Percentiles rank a stretch among this genome's conserved stretches.
Evolutionary conservation across 2,113 vertebrate species (phyloP).

Genomic region (Lampris incognitus): DNA sequence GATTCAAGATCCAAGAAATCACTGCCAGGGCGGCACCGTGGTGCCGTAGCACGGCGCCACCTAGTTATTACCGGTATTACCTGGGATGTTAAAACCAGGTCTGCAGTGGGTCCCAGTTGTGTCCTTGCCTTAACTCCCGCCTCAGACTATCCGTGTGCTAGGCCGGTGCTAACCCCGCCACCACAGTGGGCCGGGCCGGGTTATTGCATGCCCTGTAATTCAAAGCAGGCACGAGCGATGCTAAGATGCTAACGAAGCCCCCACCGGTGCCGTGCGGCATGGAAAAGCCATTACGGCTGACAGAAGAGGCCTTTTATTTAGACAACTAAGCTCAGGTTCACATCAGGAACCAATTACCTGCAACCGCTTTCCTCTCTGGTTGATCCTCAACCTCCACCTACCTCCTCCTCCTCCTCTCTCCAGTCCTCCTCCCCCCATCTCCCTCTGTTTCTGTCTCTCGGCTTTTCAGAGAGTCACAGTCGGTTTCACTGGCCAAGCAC

Average conservation of each 20-base stretch:
- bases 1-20: too few species aligned
- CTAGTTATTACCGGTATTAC: too few species aligned
- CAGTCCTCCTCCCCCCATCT: slow-evolving; percentile 47
- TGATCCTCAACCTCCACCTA: neutral
- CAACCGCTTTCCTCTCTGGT: slow-evolving; percentile 43
- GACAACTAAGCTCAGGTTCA: slow-evolving; percentile 75
- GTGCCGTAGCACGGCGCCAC: too few species aligned
- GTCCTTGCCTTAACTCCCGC: slow-evolving; percentile 1
- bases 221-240: slow-evolving; percentile 44
- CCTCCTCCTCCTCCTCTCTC: slow-evolving; percentile 14
- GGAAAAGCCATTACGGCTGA: slow-evolving; percentile 80
- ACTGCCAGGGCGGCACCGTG: too few species aligned
- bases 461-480: neutral
- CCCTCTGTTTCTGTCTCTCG: neutral
- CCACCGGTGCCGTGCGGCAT: slow-evolving; percentile 54
- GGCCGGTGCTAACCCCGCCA: slow-evolving; percentile 23
- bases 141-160: neutral
- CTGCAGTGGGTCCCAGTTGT: neutral
- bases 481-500: too few species aligned
- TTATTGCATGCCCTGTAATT: slow-evolving; percentile 39
- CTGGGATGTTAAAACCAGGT: too few species aligned
- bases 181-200: slow-evolving; percentile 21
- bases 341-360: slow-evolving; percentile 84
- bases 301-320: slow-evolving; percentile 79
- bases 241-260: slow-evolving; percentile 59